Base-by-base conservation (phyloP, 2,888 invertebrate genomes). In the Pachydiplax longipennis region DNA sequence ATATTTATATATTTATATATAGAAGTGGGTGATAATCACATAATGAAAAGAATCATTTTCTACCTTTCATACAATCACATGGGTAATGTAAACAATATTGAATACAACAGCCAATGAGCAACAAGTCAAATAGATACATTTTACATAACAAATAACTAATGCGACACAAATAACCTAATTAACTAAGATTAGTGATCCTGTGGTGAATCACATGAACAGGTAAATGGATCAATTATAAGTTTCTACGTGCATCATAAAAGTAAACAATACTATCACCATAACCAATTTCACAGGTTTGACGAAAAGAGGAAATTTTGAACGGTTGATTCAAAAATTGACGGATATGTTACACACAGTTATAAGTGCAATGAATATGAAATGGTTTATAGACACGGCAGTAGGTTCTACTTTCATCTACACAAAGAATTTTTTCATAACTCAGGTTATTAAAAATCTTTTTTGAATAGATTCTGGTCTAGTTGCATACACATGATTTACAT, bases 61-160 rank as follows among this genome's bases (percentile, higher is more conserved):
- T 58, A 87, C 61, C 61, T 87, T 87, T 65, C 37, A 61, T 37
- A 87, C 61, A 87, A 87, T 87, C 87, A 87, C 87, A 87, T 65
- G 87, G 87, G 87, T 37, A 61, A 91, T 90, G 91, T 91, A 90
- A 91, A 91, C 87, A 87, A 91, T 91, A 91, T 91, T 90, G 81
- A 90, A 91, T 91, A 91, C 91, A 91, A 91, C 90, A 91, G 91
- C 91, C 91, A 91, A 91, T 91, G 91, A 91, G 91, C 91, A 91
- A 91, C 91, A 91, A 91, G 91, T 91, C 91, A 91, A 91, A 91
- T 91, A 91, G 91, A 91, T 91, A 91, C 91, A 91, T 91, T 91
- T 91, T 91, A 91, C 90, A 87, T 91, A 91, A 91, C 91, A 91
- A 91, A 80, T 90, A 91, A 91, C 82, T 90, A 91, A 91, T 91